Evolutionary conservation across 2,113 vertebrate genomes (phyloP).

Genomic region (Panthera leo): DNA sequence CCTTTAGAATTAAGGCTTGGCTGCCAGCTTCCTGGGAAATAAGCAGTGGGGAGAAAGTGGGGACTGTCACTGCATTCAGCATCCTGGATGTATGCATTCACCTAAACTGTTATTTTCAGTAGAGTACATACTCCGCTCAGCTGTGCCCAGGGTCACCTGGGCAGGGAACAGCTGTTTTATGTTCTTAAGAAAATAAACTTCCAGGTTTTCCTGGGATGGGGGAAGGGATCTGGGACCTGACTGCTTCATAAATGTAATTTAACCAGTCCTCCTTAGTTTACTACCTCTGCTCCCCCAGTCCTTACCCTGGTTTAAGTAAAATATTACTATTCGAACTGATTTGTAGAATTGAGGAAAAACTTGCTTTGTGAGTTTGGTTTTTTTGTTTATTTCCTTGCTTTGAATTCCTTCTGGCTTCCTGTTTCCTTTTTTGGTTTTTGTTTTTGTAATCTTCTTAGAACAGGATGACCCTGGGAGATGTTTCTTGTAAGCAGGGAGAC

Average conservation of each 20-base stretch:
- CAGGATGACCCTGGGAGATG: background rate
- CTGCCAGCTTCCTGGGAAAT: background rate
- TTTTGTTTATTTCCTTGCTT: background rate
- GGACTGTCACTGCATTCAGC: background rate
- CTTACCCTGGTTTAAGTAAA: background rate
- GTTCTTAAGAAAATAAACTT: background rate
- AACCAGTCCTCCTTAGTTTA: background rate
- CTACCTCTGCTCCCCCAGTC: background rate
- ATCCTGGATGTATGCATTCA: background rate
- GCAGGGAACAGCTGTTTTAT: background rate
- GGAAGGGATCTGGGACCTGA: background rate
- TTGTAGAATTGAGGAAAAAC: background rate
- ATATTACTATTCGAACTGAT: background rate
- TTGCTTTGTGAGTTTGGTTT: background rate
- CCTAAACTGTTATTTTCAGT: background rate
- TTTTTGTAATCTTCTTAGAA: background rate
- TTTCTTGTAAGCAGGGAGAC: background rate
- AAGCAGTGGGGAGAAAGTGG: too few relatives aligned
- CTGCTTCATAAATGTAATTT: background rate
- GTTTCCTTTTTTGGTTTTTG: background rate
- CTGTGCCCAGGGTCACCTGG: background rate
- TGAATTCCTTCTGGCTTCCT: background rate
- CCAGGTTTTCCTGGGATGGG: background rate
- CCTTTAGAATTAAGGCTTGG: background rate
- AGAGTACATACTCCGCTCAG: accelerated